Evolutionary conservation across 2,797 vertebrate genomes (phyloP), one percentile per base, ranked within the genome.

Genomic region (Argentina silus): DNA sequence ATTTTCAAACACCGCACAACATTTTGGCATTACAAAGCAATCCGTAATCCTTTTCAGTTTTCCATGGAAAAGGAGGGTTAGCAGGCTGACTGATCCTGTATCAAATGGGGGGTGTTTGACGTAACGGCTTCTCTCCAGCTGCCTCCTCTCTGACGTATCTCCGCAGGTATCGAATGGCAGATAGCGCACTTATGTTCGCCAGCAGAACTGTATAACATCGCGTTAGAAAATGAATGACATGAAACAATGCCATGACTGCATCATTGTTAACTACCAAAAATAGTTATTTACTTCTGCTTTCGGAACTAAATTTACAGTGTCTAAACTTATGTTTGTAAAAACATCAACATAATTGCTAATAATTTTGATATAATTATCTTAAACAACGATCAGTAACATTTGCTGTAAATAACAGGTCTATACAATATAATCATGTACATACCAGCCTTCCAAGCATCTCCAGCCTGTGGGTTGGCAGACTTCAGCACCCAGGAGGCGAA

Each of bases 401-500:
- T 51, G 12, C 50, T 51, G 15, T 51, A 60, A 51, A 6, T 1
- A 36, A 61, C 57, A 23, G n/a, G 27, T 61, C 14, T 42, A 36
- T 53, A 12, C 47, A 17, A 8, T 42, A 14, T 12, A 47, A 43
- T n/a, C 23, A 27, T 48, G 44, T 47, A 77, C 89, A 0, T 93
- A 99, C 98, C 95, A 80, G 96, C 97, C 81, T 98, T 99, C 98
- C 98, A 99, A 75, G 95, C 91, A 14, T 98, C 97, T 12, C 94
- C 95, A 75, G 93, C 93, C 19, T 96, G 94, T 71, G 97, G 93
- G 75, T 97, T 95, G 2, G 95, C 93, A 1, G 96, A 96, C 86
- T 94, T 98, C 81, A 99, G 89, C 0, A 98, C 96, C 98, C 98
- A 99, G 0, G 97, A 97, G 0, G 97, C 96, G 78, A 98, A 97